Conservation (phyloP, 2,113 vertebrate species). For the Zosterops japonicus region DNA sequence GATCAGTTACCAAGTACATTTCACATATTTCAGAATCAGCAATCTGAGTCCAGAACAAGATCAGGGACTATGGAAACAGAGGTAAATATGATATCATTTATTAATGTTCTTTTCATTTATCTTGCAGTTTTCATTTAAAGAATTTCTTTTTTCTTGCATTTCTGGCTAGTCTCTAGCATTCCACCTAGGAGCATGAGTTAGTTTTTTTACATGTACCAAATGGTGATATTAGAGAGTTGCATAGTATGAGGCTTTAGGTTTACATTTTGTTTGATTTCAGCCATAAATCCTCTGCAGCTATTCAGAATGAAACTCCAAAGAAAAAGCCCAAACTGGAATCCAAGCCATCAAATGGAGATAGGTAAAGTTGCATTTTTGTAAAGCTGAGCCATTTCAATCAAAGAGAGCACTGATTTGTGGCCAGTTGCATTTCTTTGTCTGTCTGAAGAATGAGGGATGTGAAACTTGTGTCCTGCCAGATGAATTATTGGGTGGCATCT, state of each 20-base stretch:
- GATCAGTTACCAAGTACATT: constrained; percentile 31
- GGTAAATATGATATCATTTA: constrained; percentile 76
- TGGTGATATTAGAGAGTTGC: constrained; percentile 22
- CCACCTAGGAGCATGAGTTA: constrained; percentile 38
- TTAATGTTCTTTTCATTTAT: not conserved
- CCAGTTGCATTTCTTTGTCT: not conserved
- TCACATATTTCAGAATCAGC: constrained; percentile 84
- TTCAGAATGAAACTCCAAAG: constrained; percentile 99
- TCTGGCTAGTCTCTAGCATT: constrained; percentile 32
- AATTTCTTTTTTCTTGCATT: not conserved
- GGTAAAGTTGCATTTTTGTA: constrained; percentile 79
- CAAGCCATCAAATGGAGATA: constrained; percentile 99
- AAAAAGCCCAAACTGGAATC: constrained; percentile 99
- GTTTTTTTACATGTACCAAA: constrained; percentile 24
- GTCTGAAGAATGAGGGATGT: constrained; percentile 5
- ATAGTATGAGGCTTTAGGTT: constrained; percentile 59
- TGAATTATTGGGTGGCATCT: constrained; percentile 32
- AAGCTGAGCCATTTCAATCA: constrained; percentile 48
- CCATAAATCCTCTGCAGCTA: constrained; percentile 96
- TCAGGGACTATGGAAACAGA: constrained; percentile 98
- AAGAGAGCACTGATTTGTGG: constrained; percentile 10
- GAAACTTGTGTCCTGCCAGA: not conserved
- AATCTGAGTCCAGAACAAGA: constrained; percentile 96
- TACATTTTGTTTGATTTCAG: constrained; percentile 78
- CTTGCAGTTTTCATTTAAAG: not conserved